These are phyloP conservation scores for Seira musarum DNA, from an alignment of 2,888 invertebrate species.

Conservation along the genomic window DNA sequence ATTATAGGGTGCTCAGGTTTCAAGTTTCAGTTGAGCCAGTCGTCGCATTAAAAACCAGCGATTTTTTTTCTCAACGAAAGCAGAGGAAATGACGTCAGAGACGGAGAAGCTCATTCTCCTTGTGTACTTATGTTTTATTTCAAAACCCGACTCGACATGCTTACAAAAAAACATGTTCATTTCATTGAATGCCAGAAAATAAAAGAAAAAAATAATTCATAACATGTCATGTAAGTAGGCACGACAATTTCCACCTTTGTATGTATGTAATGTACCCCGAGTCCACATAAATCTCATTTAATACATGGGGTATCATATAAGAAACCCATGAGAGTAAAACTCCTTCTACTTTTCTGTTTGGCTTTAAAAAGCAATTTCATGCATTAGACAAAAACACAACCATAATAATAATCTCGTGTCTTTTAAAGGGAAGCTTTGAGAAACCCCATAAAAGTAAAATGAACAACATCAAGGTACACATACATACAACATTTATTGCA, in stretches of 20 bases:
- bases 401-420: neutral
- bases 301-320: neutral
- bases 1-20: neutral
- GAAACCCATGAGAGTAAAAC: neutral
- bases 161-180: neutral
- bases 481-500: neutral
- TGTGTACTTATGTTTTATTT: neutral
- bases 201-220: conserved; percentile 6
- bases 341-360: neutral
- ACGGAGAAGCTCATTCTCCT: neutral
- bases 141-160: neutral
- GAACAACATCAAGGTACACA: neutral
- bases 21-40: neutral
- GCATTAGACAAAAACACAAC: conserved; percentile 12
- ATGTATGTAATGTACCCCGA: too few species aligned
- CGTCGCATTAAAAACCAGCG: neutral
- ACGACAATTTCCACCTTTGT: neutral
- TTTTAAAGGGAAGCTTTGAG: neutral
- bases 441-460: conserved; percentile 1
- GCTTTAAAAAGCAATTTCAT: conserved; percentile 1
- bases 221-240: conserved; percentile 1
- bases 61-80: conserved; percentile 46
- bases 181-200: neutral
- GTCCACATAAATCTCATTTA: neutral
- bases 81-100: conserved; percentile 60